Conservation (phyloP, 1,140 invertebrate genomes). For the Metaphire vulgaris region DNA sequence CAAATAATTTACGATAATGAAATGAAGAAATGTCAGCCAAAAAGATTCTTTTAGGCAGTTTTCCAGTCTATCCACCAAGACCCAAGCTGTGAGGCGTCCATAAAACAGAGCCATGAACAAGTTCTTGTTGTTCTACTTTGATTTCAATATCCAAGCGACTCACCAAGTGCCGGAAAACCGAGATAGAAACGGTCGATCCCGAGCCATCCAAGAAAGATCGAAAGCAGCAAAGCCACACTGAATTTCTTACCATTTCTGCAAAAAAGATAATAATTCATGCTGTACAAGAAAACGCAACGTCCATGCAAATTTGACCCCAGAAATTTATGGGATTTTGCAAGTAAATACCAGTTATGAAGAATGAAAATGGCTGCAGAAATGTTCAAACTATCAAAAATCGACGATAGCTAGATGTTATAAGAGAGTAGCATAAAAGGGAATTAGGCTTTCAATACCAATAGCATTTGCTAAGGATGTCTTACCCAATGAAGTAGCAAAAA, state of each 20-base stretch:
- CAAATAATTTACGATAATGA: no score
- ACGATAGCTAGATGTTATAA: constrained; percentile 12
- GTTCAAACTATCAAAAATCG: not conserved
- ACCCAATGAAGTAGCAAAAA: no score
- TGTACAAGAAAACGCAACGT: not conserved
- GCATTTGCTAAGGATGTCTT: no score
- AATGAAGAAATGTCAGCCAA: no score
- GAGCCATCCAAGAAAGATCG: constrained; percentile 91
- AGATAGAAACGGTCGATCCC: constrained; percentile 95
- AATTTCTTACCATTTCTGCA: constrained; percentile 86
- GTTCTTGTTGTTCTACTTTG: no score
- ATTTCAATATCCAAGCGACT: no score
- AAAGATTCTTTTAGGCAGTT: no score
- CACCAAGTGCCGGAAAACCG: constrained; percentile 81
- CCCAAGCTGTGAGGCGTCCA: no score
- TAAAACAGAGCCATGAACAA: no score
- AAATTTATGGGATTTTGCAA: no score
- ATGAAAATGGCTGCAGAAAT: constrained; percentile 17
- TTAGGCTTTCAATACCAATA: constrained; percentile 1
- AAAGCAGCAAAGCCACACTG: constrained; percentile 82
- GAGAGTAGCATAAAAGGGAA: constrained; percentile 11
- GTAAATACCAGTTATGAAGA: constrained; percentile 14
- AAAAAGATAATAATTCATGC: constrained; percentile 40
- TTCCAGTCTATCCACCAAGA: no score
- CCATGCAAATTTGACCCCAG: no score